Base-by-base conservation (phyloP, 2,888 invertebrate species). In the Drymonia ruficornis region DNA sequence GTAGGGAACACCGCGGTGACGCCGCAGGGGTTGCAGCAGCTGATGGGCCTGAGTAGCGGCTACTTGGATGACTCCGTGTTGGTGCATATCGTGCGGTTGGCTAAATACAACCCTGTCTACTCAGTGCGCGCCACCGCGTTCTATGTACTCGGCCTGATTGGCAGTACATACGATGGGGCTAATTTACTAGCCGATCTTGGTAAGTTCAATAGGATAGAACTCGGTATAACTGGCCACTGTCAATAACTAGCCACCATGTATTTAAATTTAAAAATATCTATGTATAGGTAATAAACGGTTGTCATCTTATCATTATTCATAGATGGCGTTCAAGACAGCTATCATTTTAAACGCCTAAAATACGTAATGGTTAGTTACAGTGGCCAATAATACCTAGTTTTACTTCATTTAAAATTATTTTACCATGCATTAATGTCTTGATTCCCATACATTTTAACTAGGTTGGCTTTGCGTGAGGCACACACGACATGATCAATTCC, bases 101-200 rank as follows among this genome's bases (percentile, higher is more conserved):
- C 97, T 0, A 96, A 96, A 79, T 94, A 95, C 67, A 96, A 96
- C 82, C 95, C 95, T 4, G 96, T 98, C 42, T 98, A 98, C 80
- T 96, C 98, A 0, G 94, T 99, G 49, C 94, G 98, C 59, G 98
- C 98, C 2, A 98, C 98, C 0, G 97, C 98, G 0, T 97, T 98
- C 86, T 98, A 97, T 81, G 96, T 96, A 7, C 92, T 98, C n/a
- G 96, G 98, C 28, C 93, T 99, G 34, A 94, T 99, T 47, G 96
- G 96, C 0, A 96, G 96, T 55, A 98, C 98, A 0, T 95, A 95
- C 64, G 94, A 95, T 54, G 99, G 99, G 5, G 97, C 97, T 1
- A 96, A 97, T 79, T 86, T 95, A 50, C 92, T 99, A 3, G 93
- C 94, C 46, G 95, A 96, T 81, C 89, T 95, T 70, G 96, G 96